Evolutionary conservation across 2,888 invertebrate species (phyloP).

Genomic region (Corbicula japonica): DNA sequence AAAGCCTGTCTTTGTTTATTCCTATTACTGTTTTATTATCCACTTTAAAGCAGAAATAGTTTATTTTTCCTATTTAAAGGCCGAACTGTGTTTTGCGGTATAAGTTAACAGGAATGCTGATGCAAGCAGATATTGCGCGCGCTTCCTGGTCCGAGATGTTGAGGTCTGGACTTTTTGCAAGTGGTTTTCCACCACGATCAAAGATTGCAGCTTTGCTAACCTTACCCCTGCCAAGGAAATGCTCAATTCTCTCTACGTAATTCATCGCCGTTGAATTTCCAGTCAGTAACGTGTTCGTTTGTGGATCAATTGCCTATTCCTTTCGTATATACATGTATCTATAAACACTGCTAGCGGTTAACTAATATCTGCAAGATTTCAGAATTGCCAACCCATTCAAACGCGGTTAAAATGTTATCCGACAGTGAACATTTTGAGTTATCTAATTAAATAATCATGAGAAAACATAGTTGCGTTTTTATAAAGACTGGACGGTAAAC

Average conservation of each 20-base stretch:
- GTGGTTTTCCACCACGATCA: conserved; percentile 68
- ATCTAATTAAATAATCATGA: no score
- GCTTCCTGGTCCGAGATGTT: conserved; percentile 69
- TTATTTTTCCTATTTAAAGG: conserved; percentile 65
- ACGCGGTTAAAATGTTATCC: no score
- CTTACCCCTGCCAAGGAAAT: conserved; percentile 70
- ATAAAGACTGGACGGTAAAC: no score
- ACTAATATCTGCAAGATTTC: no score
- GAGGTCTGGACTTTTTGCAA: conserved; percentile 66
- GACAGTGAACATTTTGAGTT: no score
- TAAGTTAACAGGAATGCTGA: conserved; percentile 63
- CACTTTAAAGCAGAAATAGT: conserved; percentile 69
- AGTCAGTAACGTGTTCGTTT: conserved; percentile 15
- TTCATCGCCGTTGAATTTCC: conserved; percentile 61
- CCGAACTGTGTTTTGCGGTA: conserved; percentile 66
- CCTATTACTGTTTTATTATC: conserved; percentile 68
- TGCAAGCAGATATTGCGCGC: conserved; percentile 60
- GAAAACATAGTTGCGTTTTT: no score
- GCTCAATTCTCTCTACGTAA: conserved; percentile 67
- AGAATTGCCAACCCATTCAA: no score
- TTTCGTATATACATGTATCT: no score
- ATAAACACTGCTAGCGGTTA: no score
- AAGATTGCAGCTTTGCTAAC: conserved; percentile 68
- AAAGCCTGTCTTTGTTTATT: conserved; percentile 65
- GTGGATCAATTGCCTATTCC: conserved; percentile 23